Evolutionary conservation across 2,113 vertebrate species (phyloP).

Genomic region (Ceuthmochares aereus): DNA sequence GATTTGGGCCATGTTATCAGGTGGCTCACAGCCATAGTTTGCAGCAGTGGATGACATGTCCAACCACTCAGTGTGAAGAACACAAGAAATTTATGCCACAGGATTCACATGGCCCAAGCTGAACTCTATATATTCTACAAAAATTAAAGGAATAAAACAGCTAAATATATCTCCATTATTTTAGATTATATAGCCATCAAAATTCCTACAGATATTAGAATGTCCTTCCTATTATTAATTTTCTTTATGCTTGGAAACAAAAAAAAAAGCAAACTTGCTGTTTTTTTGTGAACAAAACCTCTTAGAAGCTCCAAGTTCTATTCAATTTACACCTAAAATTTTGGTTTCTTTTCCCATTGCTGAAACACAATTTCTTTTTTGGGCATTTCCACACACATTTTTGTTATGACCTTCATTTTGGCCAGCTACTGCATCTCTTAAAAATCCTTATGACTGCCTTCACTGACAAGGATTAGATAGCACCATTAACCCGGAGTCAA

Average conservation of each 20-base stretch:
- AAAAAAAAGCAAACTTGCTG: neutral
- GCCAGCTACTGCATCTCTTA: neutral
- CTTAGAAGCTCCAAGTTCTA: neutral
- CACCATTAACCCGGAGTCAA: conserved; percentile 53
- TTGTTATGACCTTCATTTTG: conserved; percentile 25
- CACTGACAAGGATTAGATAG: conserved; percentile 27
- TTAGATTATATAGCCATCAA: neutral
- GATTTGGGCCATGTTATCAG: neutral
- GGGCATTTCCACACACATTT: neutral
- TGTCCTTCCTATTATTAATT: neutral
- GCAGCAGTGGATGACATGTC: neutral
- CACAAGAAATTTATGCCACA: neutral
- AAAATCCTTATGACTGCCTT: neutral
- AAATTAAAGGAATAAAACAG: neutral
- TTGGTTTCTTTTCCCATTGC: conserved; percentile 1
- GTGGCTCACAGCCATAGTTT: neutral
- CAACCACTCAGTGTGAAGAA: neutral
- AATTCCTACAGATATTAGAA: neutral
- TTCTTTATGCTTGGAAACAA: neutral
- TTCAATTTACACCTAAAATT: neutral
- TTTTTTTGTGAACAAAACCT: neutral
- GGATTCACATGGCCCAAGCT: neutral
- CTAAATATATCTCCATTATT: neutral
- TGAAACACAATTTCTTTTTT: neutral
- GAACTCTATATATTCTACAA: neutral